phyloP scores from a whole-genome alignment of 2,888 invertebrate species.

The Nineta flava region DNA sequence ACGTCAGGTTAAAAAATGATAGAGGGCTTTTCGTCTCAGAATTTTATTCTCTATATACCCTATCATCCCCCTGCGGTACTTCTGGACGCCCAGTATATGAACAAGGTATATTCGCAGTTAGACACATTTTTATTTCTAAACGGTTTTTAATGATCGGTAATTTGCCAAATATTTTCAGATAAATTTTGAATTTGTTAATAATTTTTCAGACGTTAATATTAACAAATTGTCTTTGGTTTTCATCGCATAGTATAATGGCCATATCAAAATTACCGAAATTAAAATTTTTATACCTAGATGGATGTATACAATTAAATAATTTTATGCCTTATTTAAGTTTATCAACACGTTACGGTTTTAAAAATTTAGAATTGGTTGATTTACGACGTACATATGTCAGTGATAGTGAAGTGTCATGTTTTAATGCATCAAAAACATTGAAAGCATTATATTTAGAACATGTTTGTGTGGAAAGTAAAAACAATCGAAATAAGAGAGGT shows the following conservation, averaged over 20 bases:
- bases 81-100: too few relatives aligned
- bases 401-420: constrained; percentile 6
- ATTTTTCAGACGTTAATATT: constrained; percentile 45
- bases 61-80: too few relatives aligned
- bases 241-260: constrained; percentile 53
- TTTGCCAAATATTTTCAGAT: not conserved
- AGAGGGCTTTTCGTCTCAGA: too few relatives aligned
- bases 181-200: constrained; percentile 9
- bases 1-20: too few relatives aligned
- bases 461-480: not conserved
- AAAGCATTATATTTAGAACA: not conserved
- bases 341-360: constrained; percentile 55
- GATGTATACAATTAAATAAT: constrained; percentile 49
- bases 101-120: too few relatives aligned
- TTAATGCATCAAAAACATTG: constrained; percentile 4
- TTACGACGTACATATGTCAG: constrained; percentile 6
- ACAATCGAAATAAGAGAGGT: not conserved
- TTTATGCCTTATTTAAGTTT: constrained; percentile 42
- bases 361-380: constrained; percentile 32
- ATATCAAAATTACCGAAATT: constrained; percentile 51
- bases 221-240: constrained; percentile 58
- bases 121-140: not conserved
- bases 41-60: too few relatives aligned
- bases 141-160: not conserved
- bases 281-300: constrained; percentile 42